These are phyloP conservation scores for Eumeta japonica DNA, from an alignment of 1,140 invertebrate genomes.

Conservation along the genomic window DNA sequence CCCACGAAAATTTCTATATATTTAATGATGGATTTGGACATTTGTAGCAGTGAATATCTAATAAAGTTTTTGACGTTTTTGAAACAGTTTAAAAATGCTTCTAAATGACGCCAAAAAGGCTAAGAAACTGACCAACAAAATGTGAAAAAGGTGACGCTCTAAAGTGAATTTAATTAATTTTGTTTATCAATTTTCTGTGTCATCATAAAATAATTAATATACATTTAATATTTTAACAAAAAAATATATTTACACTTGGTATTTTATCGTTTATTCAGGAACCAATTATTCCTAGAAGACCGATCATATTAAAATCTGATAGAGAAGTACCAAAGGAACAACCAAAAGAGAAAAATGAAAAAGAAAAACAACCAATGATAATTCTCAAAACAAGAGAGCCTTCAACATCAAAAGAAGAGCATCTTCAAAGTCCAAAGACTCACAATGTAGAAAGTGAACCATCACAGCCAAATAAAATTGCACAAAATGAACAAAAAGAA, in stretches of 20 bases:
- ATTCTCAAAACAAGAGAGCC: conserved; percentile 52
- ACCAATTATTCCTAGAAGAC: conserved; percentile 24
- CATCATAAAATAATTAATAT: too few relatives aligned
- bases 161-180: too few relatives aligned
- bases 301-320: conserved; percentile 51
- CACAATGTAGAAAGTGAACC: conserved; percentile 30
- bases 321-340: conserved; percentile 35
- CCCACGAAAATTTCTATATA: too few relatives aligned
- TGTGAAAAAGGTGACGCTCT: too few relatives aligned
- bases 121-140: too few relatives aligned
- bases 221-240: too few relatives aligned
- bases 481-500: conserved; percentile 53
- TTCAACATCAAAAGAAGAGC: conserved; percentile 47
- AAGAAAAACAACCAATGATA: conserved; percentile 52
- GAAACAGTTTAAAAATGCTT: too few relatives aligned
- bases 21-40: background rate
- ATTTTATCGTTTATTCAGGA: conserved; percentile 43
- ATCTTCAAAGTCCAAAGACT: conserved; percentile 40
- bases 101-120: too few relatives aligned
- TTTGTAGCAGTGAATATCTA: background rate
- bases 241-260: too few relatives aligned
- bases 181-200: too few relatives aligned
- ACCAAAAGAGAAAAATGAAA: conserved; percentile 36
- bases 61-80: background rate
- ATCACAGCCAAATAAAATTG: conserved; percentile 43